These are phyloP conservation scores for Rhinichthys klamathensis DNA, from an alignment of 2,113 vertebrate genomes.

Conservation along the genomic window DNA sequence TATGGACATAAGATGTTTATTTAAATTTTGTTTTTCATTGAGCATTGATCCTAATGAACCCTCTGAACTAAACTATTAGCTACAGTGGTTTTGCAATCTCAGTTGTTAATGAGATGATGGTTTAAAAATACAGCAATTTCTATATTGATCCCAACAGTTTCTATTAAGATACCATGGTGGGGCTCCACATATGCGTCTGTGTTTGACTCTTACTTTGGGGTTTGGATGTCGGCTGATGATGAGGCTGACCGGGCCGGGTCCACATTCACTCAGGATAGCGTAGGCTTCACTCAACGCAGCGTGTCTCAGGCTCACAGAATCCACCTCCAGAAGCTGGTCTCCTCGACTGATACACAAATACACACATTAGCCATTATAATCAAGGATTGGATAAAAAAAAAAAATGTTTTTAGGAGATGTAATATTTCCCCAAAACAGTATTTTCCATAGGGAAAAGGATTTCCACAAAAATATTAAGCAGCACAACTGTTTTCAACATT, in stretches of 20 bases:
- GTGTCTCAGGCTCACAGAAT: slow-evolving; percentile 88
- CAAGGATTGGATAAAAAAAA: background rate
- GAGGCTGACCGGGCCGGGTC: slow-evolving; percentile 90
- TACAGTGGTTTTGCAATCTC: background rate
- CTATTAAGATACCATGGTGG: background rate
- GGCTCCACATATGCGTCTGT: background rate
- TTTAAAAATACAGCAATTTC: background rate
- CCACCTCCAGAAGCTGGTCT: slow-evolving; percentile 94
- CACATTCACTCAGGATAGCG: slow-evolving; percentile 91
- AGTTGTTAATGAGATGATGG: background rate
- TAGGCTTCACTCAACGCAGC: slow-evolving; percentile 92
- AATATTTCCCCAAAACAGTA: no score
- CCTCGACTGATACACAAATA: slow-evolving; percentile 79
- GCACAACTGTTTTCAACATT: background rate
- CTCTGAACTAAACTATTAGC: background rate
- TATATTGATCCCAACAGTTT: background rate
- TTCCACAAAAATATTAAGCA: no score
- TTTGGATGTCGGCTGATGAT: slow-evolving; percentile 95
- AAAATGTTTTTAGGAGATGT: background rate
- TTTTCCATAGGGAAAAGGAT: no score
- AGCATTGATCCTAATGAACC: background rate
- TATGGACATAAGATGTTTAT: background rate
- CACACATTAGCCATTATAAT: background rate
- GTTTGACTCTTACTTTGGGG: slow-evolving; percentile 82
- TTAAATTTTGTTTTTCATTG: background rate